phyloP scores from a whole-genome alignment of 2,113 vertebrate genomes.

The Pomatostomus ruficeps region DNA sequence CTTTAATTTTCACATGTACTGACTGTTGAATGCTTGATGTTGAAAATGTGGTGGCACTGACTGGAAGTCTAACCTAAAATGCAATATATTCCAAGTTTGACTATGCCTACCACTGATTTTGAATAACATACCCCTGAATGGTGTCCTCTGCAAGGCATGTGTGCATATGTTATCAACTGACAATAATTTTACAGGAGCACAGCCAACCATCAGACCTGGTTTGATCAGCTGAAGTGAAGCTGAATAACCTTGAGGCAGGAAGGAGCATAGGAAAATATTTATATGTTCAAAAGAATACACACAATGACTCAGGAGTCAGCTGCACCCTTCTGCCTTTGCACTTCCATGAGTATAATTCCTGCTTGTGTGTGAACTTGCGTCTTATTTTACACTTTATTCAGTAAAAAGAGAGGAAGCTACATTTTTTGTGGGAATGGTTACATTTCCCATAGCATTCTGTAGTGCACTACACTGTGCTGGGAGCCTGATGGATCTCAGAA shows the following conservation, averaged over 20 bases:
- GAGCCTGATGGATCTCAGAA: background rate
- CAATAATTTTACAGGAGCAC: background rate
- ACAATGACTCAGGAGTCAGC: background rate
- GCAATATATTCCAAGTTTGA: background rate
- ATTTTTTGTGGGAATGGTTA: background rate
- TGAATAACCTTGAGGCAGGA: background rate
- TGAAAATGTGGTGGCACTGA: background rate
- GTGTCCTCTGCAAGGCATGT: background rate
- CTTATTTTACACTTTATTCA: background rate
- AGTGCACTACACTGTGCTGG: background rate
- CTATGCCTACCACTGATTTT: background rate
- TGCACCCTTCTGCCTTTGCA: background rate
- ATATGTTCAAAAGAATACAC: background rate
- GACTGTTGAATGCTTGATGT: background rate
- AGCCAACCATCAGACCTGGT: background rate
- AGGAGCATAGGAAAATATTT: background rate
- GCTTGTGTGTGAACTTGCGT: background rate
- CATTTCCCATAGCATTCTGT: background rate
- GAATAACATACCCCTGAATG: background rate
- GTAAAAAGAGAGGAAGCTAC: background rate
- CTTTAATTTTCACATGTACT: background rate
- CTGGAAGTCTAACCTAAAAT: background rate
- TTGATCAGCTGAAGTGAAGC: background rate
- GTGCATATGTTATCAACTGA: background rate
- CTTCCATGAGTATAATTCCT: background rate